These are phyloP conservation scores for Drosophila yakuba DNA, from an alignment of 1,140 invertebrate species.

Conservation along the genomic window DNA sequence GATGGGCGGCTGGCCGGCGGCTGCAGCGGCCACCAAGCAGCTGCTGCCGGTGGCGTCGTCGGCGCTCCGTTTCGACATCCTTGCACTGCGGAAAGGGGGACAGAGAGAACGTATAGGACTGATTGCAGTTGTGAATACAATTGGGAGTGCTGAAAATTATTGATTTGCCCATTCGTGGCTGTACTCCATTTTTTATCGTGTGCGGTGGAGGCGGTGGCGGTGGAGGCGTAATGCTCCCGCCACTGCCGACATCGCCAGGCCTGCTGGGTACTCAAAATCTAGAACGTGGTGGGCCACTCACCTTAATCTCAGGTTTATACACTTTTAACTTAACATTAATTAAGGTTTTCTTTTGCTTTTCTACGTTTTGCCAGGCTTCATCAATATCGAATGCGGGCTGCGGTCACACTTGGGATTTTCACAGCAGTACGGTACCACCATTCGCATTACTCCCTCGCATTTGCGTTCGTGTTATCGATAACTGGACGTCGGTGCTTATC, in stretches of 20 bases:
- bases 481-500: background rate
- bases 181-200: conserved; percentile 75
- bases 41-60: conserved; percentile 86
- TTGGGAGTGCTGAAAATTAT: conserved; percentile 61
- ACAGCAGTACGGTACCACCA: conserved; percentile 22
- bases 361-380: conserved; percentile 42
- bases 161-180: conserved; percentile 73
- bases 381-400: conserved; percentile 24
- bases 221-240: conserved; percentile 6
- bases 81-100: conserved; percentile 41
- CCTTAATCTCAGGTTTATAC: conserved; percentile 66
- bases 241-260: background rate
- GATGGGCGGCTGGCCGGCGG: conserved; percentile 87
- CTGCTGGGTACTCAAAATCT: conserved; percentile 3
- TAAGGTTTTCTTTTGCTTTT: conserved; percentile 49
- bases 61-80: conserved; percentile 90
- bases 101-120: conserved; percentile 3
- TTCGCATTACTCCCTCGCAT: conserved; percentile 10
- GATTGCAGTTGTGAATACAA: conserved; percentile 26
- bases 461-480: conserved; percentile 18
- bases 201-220: conserved; percentile 46
- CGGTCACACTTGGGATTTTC: conserved; percentile 23
- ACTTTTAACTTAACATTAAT: conserved; percentile 80
- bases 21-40: conserved; percentile 66
- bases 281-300: conserved; percentile 30